phyloP scores from a whole-genome alignment of 2,888 invertebrate species.

The Vesta saturnalis region DNA sequence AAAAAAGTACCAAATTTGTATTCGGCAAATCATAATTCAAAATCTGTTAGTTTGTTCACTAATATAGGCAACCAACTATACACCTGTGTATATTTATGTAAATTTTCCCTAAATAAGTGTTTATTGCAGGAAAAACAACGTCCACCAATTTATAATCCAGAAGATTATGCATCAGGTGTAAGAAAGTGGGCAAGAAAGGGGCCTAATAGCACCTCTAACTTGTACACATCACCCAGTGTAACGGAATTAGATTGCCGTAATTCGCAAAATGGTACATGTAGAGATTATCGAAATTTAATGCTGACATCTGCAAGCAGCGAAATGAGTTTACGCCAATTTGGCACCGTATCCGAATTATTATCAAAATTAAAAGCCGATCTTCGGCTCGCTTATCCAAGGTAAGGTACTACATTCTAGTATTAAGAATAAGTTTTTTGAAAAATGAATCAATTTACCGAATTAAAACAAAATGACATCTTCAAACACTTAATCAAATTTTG shows the following conservation, averaged over 20 bases:
- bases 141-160: conserved; percentile 90
- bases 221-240: conserved; percentile 52
- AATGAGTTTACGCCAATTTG: conserved; percentile 89
- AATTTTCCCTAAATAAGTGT: not conserved
- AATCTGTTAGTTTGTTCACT: not conserved
- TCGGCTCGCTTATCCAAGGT: conserved; percentile 89
- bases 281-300: conserved; percentile 72
- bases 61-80: not conserved
- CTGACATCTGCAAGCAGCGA: conserved; percentile 76
- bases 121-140: conserved; percentile 79
- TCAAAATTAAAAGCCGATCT: conserved; percentile 88
- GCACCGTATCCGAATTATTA: conserved; percentile 86
- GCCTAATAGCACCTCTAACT: conserved; percentile 57
- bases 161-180: conserved; percentile 84
- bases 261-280: conserved; percentile 51
- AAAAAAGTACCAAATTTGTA: too few relatives aligned
- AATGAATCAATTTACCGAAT: too few relatives aligned
- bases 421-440: too few relatives aligned
- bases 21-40: too few relatives aligned
- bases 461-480: too few relatives aligned
- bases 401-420: too few relatives aligned
- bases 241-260: conserved; percentile 51
- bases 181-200: conserved; percentile 82
- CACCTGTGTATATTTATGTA: too few relatives aligned
- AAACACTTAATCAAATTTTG: too few relatives aligned